Base-by-base conservation (phyloP, 1,140 invertebrate genomes). In the Eriocheir sinensis region DNA sequence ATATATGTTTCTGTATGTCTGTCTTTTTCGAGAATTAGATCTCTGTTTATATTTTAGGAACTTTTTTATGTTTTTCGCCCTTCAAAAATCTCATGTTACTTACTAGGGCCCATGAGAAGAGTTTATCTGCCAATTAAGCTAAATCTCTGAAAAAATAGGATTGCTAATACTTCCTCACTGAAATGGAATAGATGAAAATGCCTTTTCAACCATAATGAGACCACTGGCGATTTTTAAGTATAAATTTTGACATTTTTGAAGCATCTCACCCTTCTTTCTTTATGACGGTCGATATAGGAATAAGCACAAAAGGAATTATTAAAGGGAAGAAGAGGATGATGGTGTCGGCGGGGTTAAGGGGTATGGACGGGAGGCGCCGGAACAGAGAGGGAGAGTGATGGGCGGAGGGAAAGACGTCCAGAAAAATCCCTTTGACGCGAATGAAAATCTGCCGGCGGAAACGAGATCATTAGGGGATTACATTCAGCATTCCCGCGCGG, bases 391-490 rank as follows among this genome's bases (percentile, higher is more conserved):
- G n/a, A n/a, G n/a, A n/a, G n/a, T n/a, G n/a, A n/a, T n/a, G n/a
- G n/a, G n/a, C n/a, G n/a, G 60, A 72, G 60, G 60, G n/a, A 72
- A n/a, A 21, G 60, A 72, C 27, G 60, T 6, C 21, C 60, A 72
- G 60, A 72, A 72, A 72, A 72, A 72, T 72, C 60, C 60, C n/a
- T 72, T 72, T 12, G 60, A 21, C n/a, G 27, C 27, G 60, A 72
- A 72, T 72, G 27, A 72, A 72, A 72, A 72, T 72, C 60, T 72
- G 60, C 60, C 27, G 60, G n/a, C 21, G 21, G 60, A 72, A 72
- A 72, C 60, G 60, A 72, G 60, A 72, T 72, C 60, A 72, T 72
- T 72, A 72, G 60, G 60, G 60, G 27, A 72, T 72, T 72, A 72
- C 60, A 72, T 72, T n/a, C 17, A 72, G n/a, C 60, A 72, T 72